phyloP scores from a whole-genome alignment of 2,113 vertebrate species.

The Melanostigma gelatinosum region DNA sequence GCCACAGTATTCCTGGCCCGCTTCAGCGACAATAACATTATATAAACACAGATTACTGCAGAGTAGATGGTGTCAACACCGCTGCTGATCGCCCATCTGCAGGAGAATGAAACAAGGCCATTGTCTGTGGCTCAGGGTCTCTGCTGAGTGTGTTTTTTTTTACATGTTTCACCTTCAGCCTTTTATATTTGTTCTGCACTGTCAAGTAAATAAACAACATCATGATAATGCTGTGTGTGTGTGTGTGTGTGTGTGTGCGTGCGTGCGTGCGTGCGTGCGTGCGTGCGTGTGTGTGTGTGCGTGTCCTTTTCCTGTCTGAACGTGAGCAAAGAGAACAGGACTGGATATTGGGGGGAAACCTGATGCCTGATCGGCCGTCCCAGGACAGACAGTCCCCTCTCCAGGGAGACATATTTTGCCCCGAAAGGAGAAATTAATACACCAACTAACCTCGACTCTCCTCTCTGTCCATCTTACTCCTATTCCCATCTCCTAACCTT shows the following conservation, averaged over 20 bases:
- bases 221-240: background rate
- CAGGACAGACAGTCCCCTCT: conserved; percentile 77
- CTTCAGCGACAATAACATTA: conserved; percentile 58
- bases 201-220: conserved; percentile 42
- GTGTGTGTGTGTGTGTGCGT: conserved; percentile 16
- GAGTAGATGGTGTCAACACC: conserved; percentile 60
- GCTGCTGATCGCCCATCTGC: conserved; percentile 34
- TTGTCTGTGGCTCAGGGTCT: conserved; percentile 26
- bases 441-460: conserved; percentile 66
- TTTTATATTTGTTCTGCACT: conserved; percentile 27
- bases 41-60: conserved; percentile 74
- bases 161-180: conserved; percentile 40
- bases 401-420: conserved; percentile 74
- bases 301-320: conserved; percentile 40
- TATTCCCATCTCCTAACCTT: conserved; percentile 25
- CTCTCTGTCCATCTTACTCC: conserved; percentile 34
- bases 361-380: conserved; percentile 69
- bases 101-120: conserved; percentile 24
- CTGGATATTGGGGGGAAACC: conserved; percentile 67
- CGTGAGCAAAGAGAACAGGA: conserved; percentile 50
- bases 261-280: conserved; percentile 23
- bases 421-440: conserved; percentile 85
- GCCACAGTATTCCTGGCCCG: conserved; percentile 50
- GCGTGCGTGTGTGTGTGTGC: conserved; percentile 20
- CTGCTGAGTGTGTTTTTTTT: background rate